Evolutionary conservation across 1,140 invertebrate genomes (phyloP).

Genomic region (Harpegnathos saltator): DNA sequence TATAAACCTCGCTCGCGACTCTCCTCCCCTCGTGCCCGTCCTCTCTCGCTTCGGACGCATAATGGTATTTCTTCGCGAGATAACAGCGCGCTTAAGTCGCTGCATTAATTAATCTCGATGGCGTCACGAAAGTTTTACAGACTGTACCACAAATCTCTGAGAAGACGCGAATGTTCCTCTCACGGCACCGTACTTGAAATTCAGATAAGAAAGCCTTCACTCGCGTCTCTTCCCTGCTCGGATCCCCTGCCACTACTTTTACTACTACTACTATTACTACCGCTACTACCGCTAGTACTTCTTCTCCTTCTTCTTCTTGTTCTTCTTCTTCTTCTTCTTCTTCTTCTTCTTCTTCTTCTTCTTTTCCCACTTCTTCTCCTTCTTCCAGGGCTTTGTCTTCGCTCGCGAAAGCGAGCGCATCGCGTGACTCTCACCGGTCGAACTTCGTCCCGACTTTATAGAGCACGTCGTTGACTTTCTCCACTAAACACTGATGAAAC

Average conservation of each 20-base stretch:
- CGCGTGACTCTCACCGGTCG: conserved; percentile 55
- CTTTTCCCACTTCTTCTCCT: conserved; percentile 43
- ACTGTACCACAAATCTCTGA: conserved; percentile 57
- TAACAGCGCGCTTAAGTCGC: conserved; percentile 43
- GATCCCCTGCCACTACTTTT: conserved; percentile 52
- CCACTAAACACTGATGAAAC: conserved; percentile 67
- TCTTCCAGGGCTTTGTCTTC: conserved; percentile 56
- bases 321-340: no score
- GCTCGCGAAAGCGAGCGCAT: conserved; percentile 26
- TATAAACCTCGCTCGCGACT: no score
- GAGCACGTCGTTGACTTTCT: conserved; percentile 53
- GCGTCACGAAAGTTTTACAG: conserved; percentile 58
- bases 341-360: conserved; percentile 34
- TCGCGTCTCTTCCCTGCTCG: conserved; percentile 40
- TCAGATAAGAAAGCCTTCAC: conserved; percentile 65
- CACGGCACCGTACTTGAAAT: conserved; percentile 62
- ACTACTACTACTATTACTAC: no score
- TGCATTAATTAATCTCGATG: conserved; percentile 61
- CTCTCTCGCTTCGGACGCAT: not conserved
- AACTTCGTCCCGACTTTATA: conserved; percentile 57
- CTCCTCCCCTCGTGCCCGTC: no score
- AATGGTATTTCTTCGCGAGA: conserved; percentile 29
- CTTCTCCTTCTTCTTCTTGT: no score
- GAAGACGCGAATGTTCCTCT: conserved; percentile 57
- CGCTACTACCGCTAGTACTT: no score